phyloP scores from a whole-genome alignment of 2,797 vertebrate genomes.

The Lagocephalus sceleratus region DNA sequence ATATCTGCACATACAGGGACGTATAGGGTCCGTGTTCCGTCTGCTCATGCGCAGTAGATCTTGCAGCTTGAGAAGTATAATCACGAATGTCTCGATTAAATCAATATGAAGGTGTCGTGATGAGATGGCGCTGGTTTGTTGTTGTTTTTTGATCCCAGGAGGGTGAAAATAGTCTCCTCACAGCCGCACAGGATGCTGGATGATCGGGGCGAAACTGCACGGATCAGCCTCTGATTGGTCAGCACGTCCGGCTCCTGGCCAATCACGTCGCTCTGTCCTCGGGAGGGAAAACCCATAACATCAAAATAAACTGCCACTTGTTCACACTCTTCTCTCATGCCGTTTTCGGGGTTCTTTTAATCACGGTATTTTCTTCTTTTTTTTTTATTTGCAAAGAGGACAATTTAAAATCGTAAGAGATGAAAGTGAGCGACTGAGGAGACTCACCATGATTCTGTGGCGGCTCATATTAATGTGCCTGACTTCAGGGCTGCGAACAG shows the following conservation, averaged over 20 bases:
- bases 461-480: conserved; percentile 51
- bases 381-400: neutral
- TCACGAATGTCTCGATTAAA: neutral
- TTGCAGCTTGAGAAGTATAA: too few species aligned
- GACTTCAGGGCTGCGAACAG: conserved; percentile 38
- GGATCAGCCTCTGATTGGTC: conserved; percentile 64
- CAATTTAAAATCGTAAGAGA: conserved; percentile 23
- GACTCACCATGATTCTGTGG: conserved; percentile 53
- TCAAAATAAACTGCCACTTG: conserved; percentile 57
- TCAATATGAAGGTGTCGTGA: too few species aligned
- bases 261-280: conserved; percentile 50
- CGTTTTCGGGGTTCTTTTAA: neutral
- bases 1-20: conserved; percentile 28
- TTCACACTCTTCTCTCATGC: conserved; percentile 8
- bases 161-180: neutral
- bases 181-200: neutral
- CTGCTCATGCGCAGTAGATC: too few species aligned
- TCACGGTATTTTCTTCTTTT: neutral
- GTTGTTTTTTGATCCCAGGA: neutral
- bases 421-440: conserved; percentile 38
- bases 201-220: conserved; percentile 28
- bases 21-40: too few species aligned
- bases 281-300: conserved; percentile 56
- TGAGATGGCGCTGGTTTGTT: neutral
- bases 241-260: conserved; percentile 36